A percentile compares a stretch with the other conserved stretches of the same genome.
These are phyloP conservation scores for Yoshiicerus persimilis DNA, from an alignment of 1,140 invertebrate genomes.

Conservation along the genomic window DNA sequence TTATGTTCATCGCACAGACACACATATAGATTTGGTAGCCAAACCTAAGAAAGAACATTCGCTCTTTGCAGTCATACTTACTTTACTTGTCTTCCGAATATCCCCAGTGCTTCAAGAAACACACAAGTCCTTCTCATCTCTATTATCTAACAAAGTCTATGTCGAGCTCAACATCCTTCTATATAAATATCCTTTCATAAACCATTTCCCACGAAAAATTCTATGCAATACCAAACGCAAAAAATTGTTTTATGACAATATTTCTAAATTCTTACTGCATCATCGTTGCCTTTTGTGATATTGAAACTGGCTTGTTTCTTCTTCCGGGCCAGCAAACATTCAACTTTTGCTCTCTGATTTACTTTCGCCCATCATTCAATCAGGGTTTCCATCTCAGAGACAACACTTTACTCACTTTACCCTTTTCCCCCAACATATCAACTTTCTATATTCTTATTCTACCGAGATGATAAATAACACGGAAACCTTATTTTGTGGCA, in stretches of 20 bases:
- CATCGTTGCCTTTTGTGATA: not conserved
- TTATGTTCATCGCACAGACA: not conserved
- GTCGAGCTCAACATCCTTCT: not conserved
- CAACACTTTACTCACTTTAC: not conserved
- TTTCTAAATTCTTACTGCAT: conserved; percentile 19
- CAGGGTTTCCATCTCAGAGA: not conserved
- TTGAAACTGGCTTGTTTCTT: not conserved
- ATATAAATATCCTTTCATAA: conserved; percentile 23
- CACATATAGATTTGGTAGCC: not conserved
- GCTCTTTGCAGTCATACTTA: not conserved
- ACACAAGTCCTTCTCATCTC: not conserved
- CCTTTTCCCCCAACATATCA: not conserved
- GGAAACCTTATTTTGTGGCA: too few species aligned
- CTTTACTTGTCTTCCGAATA: not conserved
- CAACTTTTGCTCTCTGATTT: not conserved
- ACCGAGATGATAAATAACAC: too few species aligned
- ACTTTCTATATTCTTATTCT: not conserved
- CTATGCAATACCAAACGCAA: not conserved
- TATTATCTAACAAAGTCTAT: not conserved
- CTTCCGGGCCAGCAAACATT: not conserved
- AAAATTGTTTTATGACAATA: conserved; percentile 25
- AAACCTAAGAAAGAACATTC: not conserved
- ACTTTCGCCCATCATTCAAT: not conserved
- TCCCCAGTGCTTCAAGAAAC: not conserved
- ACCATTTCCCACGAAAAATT: conserved; percentile 15